Conservation (phyloP, 2,797 vertebrate species). For the Halcyon chelicuti region DNA sequence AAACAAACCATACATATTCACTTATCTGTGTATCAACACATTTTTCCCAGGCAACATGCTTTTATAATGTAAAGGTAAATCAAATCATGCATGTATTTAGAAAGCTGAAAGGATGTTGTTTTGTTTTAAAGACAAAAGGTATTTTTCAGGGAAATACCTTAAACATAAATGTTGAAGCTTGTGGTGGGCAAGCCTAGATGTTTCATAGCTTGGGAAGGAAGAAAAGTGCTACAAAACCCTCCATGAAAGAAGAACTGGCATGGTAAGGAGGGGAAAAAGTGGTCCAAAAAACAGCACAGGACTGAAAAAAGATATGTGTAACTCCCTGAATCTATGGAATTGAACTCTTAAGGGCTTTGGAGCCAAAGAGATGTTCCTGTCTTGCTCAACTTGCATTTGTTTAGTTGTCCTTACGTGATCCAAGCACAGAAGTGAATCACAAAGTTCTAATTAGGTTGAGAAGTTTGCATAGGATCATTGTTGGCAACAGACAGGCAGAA, state of each 20-base stretch:
- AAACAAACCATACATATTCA: neutral
- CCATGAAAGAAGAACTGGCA: neutral
- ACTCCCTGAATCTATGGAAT: neutral
- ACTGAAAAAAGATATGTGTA: neutral
- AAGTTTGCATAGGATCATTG: neutral
- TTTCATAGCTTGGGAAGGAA: neutral
- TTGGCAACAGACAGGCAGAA: neutral
- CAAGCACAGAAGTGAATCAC: neutral
- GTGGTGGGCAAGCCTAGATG: neutral
- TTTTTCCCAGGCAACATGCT: neutral
- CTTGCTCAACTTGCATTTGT: neutral
- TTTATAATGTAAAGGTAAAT: constrained; percentile 5
- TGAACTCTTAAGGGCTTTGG: neutral
- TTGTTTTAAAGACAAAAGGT: neutral
- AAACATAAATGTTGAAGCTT: neutral
- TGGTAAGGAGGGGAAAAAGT: neutral
- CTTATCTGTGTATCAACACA: neutral
- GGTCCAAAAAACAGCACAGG: neutral
- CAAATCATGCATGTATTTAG: neutral
- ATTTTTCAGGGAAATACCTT: neutral
- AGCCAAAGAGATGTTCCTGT: neutral
- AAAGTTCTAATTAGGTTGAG: neutral
- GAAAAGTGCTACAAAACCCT: neutral
- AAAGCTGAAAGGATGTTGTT: neutral
- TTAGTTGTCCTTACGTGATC: neutral